Conservation (phyloP, 2,797 vertebrate genomes). For the Phalloptychus januarius region DNA sequence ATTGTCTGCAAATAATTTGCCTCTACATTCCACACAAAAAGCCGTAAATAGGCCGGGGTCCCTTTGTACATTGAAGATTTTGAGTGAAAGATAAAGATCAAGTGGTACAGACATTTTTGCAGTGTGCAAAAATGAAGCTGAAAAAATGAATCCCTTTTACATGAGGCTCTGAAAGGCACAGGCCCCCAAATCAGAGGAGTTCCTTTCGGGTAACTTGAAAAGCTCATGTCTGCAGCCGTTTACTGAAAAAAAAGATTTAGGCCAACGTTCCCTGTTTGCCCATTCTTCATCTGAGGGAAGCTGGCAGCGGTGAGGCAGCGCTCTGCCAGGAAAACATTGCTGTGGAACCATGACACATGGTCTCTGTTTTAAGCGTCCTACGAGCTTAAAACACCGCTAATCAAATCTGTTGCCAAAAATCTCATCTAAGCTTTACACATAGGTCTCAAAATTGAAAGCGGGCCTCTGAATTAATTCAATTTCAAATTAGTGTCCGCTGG, state of each 20-base stretch:
- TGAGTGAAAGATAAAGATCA: neutral
- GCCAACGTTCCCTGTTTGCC: conserved; percentile 28
- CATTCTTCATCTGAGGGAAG: conserved; percentile 47
- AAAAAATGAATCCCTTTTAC: neutral
- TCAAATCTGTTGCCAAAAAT: conserved; percentile 62
- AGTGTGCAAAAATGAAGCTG: no score
- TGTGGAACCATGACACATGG: conserved; percentile 74
- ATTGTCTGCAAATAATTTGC: no score
- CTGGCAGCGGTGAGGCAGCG: conserved; percentile 58
- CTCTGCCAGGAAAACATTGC: conserved; percentile 68
- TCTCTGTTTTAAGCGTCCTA: conserved; percentile 63
- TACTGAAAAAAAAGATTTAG: conserved; percentile 49
- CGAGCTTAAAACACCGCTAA: conserved; percentile 61
- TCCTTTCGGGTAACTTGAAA: conserved; percentile 38
- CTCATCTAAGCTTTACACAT: conserved; percentile 59
- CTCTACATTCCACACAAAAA: no score
- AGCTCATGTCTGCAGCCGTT: conserved; percentile 52
- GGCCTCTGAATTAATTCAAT: conserved; percentile 50
- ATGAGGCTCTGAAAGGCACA: conserved; percentile 15
- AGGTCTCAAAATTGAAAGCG: conserved; percentile 18
- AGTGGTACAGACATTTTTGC: neutral
- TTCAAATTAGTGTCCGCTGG: conserved; percentile 61
- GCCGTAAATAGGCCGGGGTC: no score
- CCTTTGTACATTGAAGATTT: neutral
- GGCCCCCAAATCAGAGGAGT: conserved; percentile 17